Evolutionary conservation across 1,140 invertebrate genomes (phyloP).

Genomic region (Cotesia typhae): DNA sequence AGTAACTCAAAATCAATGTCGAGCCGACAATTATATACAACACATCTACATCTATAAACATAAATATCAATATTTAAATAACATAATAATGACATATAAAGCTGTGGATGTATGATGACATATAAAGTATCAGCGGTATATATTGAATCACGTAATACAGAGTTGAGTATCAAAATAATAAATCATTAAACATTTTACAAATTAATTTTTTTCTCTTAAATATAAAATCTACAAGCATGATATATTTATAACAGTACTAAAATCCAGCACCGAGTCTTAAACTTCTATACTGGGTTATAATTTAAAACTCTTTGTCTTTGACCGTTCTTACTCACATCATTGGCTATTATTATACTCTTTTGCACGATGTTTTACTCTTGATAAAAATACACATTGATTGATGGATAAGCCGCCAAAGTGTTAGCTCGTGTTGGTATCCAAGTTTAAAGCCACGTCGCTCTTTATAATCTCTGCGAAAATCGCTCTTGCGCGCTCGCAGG

Average conservation of each 20-base stretch:
- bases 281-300: too few relatives aligned
- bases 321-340: not conserved
- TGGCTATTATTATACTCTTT: not conserved
- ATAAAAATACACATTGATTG: not conserved
- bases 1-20: slow-evolving; percentile 61
- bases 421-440: slow-evolving; percentile 37
- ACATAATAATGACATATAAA: too few relatives aligned
- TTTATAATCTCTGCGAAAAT: slow-evolving; percentile 56
- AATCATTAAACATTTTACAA: not conserved
- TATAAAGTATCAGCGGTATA: too few relatives aligned
- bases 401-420: not conserved
- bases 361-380: slow-evolving; percentile 1
- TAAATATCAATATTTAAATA: not conserved
- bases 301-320: not conserved
- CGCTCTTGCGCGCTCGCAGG: slow-evolving; percentile 50
- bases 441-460: slow-evolving; percentile 44
- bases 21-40: slow-evolving; percentile 5
- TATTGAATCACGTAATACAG: too few relatives aligned
- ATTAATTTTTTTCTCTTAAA: slow-evolving; percentile 3
- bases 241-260: too few relatives aligned
- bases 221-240: not conserved
- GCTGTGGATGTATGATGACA: too few relatives aligned
- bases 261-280: too few relatives aligned
- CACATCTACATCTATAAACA: not conserved
- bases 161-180: too few relatives aligned